Conservation (phyloP, 1,140 invertebrate genomes). For the Drosophila oshimai region DNA sequence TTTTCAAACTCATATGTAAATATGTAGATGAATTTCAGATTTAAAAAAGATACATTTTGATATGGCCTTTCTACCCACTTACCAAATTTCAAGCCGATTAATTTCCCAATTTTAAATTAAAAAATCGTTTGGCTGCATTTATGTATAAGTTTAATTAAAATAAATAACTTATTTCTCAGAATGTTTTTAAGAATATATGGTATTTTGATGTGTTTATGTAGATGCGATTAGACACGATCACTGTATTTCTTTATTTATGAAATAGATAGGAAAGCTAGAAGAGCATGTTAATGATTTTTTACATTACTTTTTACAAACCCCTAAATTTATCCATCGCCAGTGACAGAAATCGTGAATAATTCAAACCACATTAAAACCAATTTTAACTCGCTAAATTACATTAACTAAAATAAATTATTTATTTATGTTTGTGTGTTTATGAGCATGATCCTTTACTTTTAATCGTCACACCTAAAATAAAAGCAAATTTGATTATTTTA, state of each 20-base stretch:
- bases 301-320: not conserved
- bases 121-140: no score
- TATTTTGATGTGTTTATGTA: no score
- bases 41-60: no score
- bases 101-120: no score
- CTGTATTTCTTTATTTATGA: not conserved
- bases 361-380: no score
- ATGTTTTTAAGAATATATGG: no score
- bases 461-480: constrained; percentile 67
- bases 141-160: no score
- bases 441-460: constrained; percentile 75
- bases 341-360: not conserved
- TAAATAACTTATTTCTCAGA: not conserved
- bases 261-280: constrained; percentile 1
- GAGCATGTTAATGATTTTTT: not conserved
- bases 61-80: no score
- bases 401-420: constrained; percentile 4
- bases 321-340: not conserved
- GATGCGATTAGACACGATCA: not conserved
- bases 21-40: no score
- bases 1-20: no score
- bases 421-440: constrained; percentile 4
- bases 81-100: no score
- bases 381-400: constrained; percentile 10
- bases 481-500: not conserved